A percentile compares a stretch with the other conserved stretches of the same genome.
Conservation (phyloP, 2,888 invertebrate genomes). For the Drosophila aldrichi region DNA sequence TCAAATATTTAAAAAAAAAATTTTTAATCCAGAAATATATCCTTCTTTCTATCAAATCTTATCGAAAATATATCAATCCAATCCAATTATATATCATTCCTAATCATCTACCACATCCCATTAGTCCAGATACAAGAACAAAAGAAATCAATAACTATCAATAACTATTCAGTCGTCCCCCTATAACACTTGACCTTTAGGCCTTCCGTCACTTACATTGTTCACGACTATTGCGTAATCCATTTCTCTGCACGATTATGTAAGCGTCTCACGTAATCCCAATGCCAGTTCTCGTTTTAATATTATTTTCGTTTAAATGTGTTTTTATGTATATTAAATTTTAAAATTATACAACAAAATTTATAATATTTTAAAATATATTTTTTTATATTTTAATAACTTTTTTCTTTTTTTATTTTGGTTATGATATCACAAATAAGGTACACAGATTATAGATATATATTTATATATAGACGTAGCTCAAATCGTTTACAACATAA, state of each 20-base stretch:
- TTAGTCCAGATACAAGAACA: neutral
- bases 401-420: slow-evolving; percentile 29
- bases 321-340: slow-evolving; percentile 22
- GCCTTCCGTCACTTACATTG: slow-evolving; percentile 56
- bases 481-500: slow-evolving; percentile 56
- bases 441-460: slow-evolving; percentile 75
- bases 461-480: slow-evolving; percentile 36
- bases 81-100: neutral
- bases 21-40: neutral
- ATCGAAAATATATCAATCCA: neutral
- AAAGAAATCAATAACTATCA: slow-evolving; percentile 22
- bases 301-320: slow-evolving; percentile 4
- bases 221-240: slow-evolving; percentile 65
- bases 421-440: slow-evolving; percentile 82
- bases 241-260: slow-evolving; percentile 62
- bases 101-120: neutral
- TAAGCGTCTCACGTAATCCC: slow-evolving; percentile 47
- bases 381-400: slow-evolving; percentile 8
- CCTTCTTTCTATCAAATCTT: neutral
- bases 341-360: slow-evolving; percentile 54
- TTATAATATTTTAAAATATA: slow-evolving; percentile 41
- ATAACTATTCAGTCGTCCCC: neutral
- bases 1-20: too few species aligned
- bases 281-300: slow-evolving; percentile 22
- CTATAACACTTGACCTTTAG: slow-evolving; percentile 49